These are phyloP conservation scores for Leptopilina myrica DNA, from an alignment of 2,888 invertebrate species.

Conservation along the genomic window DNA sequence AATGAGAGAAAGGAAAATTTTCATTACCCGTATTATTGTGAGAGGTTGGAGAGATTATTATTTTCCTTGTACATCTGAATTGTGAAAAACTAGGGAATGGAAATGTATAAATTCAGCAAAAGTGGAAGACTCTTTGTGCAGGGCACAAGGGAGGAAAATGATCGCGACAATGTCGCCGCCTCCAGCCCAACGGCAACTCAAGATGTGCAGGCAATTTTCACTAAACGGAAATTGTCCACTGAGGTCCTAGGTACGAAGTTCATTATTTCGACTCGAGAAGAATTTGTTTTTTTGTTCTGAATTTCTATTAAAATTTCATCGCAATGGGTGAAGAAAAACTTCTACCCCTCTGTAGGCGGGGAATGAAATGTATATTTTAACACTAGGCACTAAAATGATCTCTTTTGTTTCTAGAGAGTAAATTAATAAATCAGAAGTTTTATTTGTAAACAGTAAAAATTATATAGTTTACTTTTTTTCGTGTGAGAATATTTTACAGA, in stretches of 20 bases:
- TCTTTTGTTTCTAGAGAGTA: too few relatives aligned
- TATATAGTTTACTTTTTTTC: too few relatives aligned
- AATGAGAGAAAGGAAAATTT: neutral
- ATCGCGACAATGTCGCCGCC: constrained; percentile 77
- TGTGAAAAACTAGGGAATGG: constrained; percentile 74
- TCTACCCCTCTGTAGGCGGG: too few relatives aligned
- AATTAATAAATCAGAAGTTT: too few relatives aligned
- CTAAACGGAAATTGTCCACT: constrained; percentile 89
- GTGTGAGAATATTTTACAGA: too few relatives aligned
- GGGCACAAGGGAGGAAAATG: constrained; percentile 83
- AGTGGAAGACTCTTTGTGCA: constrained; percentile 87
- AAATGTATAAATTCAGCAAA: constrained; percentile 90
- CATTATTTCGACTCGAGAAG: constrained; percentile 50
- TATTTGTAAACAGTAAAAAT: too few relatives aligned
- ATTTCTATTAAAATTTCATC: too few relatives aligned
- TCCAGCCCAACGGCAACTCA: constrained; percentile 55
- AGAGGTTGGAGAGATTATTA: neutral
- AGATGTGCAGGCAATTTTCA: constrained; percentile 87
- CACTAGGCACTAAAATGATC: too few relatives aligned
- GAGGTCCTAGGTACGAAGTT: constrained; percentile 84
- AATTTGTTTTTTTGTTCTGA: constrained; percentile 49
- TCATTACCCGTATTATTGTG: too few relatives aligned
- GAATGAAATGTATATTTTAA: too few relatives aligned
- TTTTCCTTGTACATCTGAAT: neutral
- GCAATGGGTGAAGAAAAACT: neutral